Evolutionary conservation across 2,888 invertebrate genomes (phyloP), one percentile per base, ranked within the genome.

Genomic region (Andrena praecox): DNA sequence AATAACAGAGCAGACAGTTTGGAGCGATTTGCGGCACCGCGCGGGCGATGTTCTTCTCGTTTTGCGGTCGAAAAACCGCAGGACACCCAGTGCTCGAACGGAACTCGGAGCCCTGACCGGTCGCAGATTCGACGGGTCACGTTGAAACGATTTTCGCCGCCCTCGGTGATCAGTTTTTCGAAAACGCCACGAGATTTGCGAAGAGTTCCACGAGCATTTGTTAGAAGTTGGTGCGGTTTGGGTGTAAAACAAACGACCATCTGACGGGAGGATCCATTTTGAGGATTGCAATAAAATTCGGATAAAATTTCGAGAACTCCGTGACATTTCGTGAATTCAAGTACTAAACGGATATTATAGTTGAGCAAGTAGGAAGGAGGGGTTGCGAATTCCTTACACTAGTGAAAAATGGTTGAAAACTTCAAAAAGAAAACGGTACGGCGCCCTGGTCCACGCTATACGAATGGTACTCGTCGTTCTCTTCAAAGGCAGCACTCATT

Each of bases 51-150:
- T 72, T 62, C 63, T 56, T 24, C 68, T 79, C 82, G 70, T 78
- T 42, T 27, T 79, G 87, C 82, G 86, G 87, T 88, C 66, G 50
- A 79, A 79, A 87, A 90, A 88, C 87, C 89, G 72, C 89, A 87
- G 83, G 77, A 84, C 82, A 80, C 68, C 82, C 79, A 67, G 52
- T 27, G 60, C 62, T 54, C 50, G 31, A 48, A 63, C 60, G 64
- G 60, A 54, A 64, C 73, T 35, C 48, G 60, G 50, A 70, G 52
- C 20, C 31, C 52, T 27, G 50, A 27, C 56, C 8, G 35, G 50
- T 63, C 12, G n/a, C 12, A 20, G 74, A 33, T 72, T 71, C 59
- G 35, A 73, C 33, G 16, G 16, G 35, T 68, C 48, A n/a, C n/a
- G 42, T n/a, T 52, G 63, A 24, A 7, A 52, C 69, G 12, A 73